These are phyloP conservation scores for Channallabes apus DNA, from an alignment of 2,797 vertebrate genomes.

Conservation along the genomic window DNA sequence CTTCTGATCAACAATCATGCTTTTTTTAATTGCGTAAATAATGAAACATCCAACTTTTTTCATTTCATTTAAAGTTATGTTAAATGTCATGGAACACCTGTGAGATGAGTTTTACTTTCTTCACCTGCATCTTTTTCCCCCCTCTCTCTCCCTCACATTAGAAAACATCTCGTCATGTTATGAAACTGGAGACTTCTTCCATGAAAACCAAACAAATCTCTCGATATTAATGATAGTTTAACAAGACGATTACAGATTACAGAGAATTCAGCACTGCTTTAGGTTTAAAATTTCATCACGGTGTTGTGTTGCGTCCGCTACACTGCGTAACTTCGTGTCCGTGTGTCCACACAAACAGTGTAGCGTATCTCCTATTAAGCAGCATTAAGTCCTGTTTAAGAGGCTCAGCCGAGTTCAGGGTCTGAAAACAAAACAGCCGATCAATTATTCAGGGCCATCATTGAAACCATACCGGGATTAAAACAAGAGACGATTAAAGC, in stretches of 20 bases:
- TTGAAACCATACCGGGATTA: constrained; percentile 33
- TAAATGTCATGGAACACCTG: neutral
- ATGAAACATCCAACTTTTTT: neutral
- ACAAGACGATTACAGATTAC: neutral
- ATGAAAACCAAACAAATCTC: neutral
- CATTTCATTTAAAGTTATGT: neutral
- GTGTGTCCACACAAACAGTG: constrained; percentile 1
- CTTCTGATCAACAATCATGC: neutral
- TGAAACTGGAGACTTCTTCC: constrained; percentile 2
- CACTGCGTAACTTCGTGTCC: neutral
- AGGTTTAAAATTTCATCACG: neutral
- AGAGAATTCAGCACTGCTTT: neutral
- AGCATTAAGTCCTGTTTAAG: constrained; percentile 48
- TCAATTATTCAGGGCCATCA: constrained; percentile 45
- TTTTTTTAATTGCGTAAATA: neutral
- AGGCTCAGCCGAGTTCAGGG: constrained; percentile 24
- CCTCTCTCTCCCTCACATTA: neutral
- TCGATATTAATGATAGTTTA: neutral
- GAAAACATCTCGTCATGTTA: too few species aligned
- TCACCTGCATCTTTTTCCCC: neutral
- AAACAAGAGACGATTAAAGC: constrained; percentile 24
- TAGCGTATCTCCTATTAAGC: constrained; percentile 35
- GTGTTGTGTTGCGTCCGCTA: neutral
- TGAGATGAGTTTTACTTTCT: neutral
- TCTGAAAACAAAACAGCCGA: constrained; percentile 43